Evolutionary conservation across 2,113 vertebrate genomes (phyloP), one percentile per base, ranked within the genome.

Genomic region (Archilochus colubris): DNA sequence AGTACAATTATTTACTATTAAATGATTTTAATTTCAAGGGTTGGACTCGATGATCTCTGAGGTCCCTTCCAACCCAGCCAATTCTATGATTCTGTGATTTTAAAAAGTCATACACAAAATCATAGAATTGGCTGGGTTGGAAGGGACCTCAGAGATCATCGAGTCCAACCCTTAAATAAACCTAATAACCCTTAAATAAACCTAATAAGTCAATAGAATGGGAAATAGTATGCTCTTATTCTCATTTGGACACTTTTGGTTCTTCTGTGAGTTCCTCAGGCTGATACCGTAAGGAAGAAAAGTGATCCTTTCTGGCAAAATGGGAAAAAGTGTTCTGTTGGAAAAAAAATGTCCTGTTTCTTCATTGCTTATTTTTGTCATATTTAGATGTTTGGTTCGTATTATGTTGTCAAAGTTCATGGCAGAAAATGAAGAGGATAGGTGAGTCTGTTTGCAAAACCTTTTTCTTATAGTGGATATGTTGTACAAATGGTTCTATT

Each of bases 381-480:
- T 62, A 48, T 91, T 69, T 87, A 99, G 99, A 94, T 99, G 98
- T 98, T 98, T 99, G 95, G 94, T 99, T 93, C 97, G 97, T 87
- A 97, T 99, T 63, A 86, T 58, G 54, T 95, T 99, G 84, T 98
- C 98, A 77, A 95, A 93, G 92, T 27, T 97, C 80, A 96, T 97
- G 88, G 78, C 91, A 87, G 94, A 97, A 33, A 94, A 88, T 76
- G 95, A 98, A 74, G 97, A 98, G 82, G 95, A 72, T 64, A 98
- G 97, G 99, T 98, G 86, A 94, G 93, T 90, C 78, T 43, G 17
- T 36, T 82, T 80, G 38, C n/a, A 74, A 85, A 92, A 27, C 2
- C 28, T 23, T 85, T 85, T 89, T 54, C 22, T 76, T 23, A 3
- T 10, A 13, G 15, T 74, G 38, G 24, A 4, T 74, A 9, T n/a